A percentile compares a stretch with the other conserved stretches of the same genome.
phyloP scores from a whole-genome alignment of 2,888 invertebrate species.

The Bimastos eiseni region DNA sequence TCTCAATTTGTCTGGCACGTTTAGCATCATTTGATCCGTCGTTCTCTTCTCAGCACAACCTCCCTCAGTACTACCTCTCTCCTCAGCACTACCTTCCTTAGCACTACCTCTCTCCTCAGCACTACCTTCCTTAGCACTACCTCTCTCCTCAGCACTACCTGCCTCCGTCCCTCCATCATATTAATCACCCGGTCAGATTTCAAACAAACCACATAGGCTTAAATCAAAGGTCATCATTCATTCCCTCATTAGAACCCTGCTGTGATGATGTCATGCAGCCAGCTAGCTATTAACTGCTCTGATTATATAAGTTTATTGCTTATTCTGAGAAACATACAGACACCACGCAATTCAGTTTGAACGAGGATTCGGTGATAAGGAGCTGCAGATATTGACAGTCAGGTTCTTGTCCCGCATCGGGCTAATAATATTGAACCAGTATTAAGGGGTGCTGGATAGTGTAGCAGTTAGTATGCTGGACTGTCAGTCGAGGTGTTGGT shows the following conservation, averaged over 20 bases:
- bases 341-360: background rate
- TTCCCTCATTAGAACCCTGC: background rate
- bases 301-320: background rate
- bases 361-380: background rate
- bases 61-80: no score
- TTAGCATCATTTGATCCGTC: background rate
- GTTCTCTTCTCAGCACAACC: background rate
- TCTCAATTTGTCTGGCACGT: background rate
- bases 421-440: no score
- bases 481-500: no score
- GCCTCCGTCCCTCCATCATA: background rate
- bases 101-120: background rate
- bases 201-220: background rate
- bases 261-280: background rate
- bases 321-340: background rate
- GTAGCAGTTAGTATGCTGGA: no score
- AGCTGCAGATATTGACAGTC: background rate
- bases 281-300: background rate
- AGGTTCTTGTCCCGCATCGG: no score
- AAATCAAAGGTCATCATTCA: background rate
- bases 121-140: background rate
- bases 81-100: background rate
- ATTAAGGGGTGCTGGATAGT: no score
- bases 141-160: background rate
- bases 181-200: slow-evolving; percentile 1